A percentile compares a stretch with the other conserved stretches of the same genome.
Conservation (phyloP, 2,113 vertebrate species). For the Enhydra lutris region DNA sequence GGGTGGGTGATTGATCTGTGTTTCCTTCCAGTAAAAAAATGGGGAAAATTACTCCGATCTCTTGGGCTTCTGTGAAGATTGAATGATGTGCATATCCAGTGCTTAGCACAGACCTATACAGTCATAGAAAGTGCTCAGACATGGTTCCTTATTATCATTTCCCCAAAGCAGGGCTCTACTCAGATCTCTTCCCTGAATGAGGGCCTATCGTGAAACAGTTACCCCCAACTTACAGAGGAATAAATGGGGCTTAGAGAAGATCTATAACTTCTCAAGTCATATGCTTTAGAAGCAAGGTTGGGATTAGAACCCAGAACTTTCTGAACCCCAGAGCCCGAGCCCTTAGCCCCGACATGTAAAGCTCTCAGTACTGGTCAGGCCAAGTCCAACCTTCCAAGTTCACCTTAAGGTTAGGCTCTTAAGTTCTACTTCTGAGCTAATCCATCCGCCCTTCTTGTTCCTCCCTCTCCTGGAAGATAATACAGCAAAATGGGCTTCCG, state of each 20-base stretch:
- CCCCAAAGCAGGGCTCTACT: neutral
- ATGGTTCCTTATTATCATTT: neutral
- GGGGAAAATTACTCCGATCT: neutral
- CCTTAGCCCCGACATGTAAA: neutral
- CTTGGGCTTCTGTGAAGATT: neutral
- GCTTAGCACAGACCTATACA: neutral
- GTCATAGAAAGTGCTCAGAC: neutral
- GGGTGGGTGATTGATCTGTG: neutral
- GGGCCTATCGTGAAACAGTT: neutral
- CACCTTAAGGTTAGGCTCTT: neutral
- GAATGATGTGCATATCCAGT: neutral
- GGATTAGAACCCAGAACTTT: neutral
- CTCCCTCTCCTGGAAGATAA: neutral
- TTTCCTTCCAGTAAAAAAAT: neutral
- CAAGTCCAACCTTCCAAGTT: neutral
- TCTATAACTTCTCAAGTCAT: neutral
- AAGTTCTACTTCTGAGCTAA: slow-evolving; percentile 13
- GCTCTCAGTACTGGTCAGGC: neutral
- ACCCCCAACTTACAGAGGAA: neutral
- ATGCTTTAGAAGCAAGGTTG: neutral
- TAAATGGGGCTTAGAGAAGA: neutral
- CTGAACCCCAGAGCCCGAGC: neutral
- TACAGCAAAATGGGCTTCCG: neutral
- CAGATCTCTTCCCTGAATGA: neutral
- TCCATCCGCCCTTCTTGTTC: neutral